phyloP scores from a whole-genome alignment of 2,797 vertebrate genomes.

The Furcifer pardalis region DNA sequence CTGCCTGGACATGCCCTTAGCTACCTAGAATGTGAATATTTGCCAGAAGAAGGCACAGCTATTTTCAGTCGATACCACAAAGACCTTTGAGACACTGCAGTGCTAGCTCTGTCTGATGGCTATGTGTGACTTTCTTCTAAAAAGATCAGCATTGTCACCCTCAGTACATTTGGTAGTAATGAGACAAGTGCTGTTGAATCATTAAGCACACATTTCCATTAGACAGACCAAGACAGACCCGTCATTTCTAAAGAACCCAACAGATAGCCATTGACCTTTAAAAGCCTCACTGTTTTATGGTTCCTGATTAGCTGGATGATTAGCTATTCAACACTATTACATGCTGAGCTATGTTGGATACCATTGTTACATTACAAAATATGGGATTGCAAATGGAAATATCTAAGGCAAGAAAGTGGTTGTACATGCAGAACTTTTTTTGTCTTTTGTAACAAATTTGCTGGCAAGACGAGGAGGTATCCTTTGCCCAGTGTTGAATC shows the following conservation, averaged over 20 bases:
- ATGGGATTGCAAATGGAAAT: neutral
- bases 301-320: constrained; percentile 10
- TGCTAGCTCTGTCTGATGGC: neutral
- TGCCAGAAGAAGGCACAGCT: neutral
- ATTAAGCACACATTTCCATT: neutral
- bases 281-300: neutral
- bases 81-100: neutral
- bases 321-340: neutral
- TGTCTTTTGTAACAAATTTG: neutral
- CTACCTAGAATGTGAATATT: neutral
- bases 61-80: neutral
- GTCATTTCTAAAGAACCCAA: neutral
- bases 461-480: neutral
- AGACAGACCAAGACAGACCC: neutral
- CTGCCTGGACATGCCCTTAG: neutral
- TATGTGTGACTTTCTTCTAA: neutral
- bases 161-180: neutral
- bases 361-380: neutral
- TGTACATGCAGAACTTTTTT: neutral
- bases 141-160: neutral
- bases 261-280: neutral
- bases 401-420: neutral
- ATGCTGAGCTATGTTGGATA: neutral
- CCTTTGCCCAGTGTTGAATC: neutral
- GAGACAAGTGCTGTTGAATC: constrained; percentile 3